These are phyloP conservation scores for Plagodis dolabraria DNA, from an alignment of 2,888 invertebrate species.

Conservation along the genomic window DNA sequence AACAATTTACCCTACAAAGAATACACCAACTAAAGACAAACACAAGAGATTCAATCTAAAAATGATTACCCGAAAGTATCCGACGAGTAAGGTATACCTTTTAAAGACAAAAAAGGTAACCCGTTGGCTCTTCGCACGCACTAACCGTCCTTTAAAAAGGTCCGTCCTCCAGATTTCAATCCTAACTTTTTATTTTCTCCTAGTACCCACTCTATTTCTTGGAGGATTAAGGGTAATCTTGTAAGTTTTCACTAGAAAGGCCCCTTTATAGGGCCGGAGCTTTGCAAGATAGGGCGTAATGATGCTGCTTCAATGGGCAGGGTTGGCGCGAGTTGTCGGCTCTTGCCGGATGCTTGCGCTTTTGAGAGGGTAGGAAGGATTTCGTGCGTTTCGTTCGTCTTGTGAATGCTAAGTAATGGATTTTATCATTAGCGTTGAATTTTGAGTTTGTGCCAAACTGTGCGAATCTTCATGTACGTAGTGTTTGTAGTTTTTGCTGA, in stretches of 20 bases:
- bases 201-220: constrained; percentile 20
- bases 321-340: neutral
- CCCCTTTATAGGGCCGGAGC: constrained; percentile 18
- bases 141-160: constrained; percentile 17
- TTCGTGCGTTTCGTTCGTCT: neutral
- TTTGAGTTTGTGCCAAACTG: no score
- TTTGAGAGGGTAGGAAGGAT: neutral
- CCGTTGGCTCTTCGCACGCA: constrained; percentile 11
- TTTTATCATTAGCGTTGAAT: neutral
- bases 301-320: constrained; percentile 14
- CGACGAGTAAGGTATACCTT: constrained; percentile 8
- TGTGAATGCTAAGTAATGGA: neutral
- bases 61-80: constrained; percentile 17
- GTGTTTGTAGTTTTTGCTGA: no score
- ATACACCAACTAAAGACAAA: constrained; percentile 6
- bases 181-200: constrained; percentile 24
- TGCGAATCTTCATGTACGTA: no score
- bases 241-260: constrained; percentile 31
- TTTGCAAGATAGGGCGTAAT: constrained; percentile 24
- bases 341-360: neutral
- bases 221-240: constrained; percentile 23
- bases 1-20: constrained; percentile 3
- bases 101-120: constrained; percentile 16
- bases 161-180: constrained; percentile 19
- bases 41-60: constrained; percentile 21